Base-by-base conservation (phyloP, 2,797 vertebrate genomes). In the Glossophaga mutica region DNA sequence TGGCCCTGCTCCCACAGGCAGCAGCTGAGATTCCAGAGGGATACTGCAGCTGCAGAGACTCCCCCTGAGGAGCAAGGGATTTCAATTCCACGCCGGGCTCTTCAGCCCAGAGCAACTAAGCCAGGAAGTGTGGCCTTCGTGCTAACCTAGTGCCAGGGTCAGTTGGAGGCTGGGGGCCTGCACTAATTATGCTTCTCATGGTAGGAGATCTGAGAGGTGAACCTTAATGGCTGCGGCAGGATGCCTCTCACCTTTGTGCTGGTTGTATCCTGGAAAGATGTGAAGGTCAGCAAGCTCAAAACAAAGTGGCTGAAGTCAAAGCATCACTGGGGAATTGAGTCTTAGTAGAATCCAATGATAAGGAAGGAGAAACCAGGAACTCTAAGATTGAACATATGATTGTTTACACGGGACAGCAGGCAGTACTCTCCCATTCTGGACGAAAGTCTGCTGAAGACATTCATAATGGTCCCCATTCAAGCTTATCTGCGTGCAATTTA, bases 371-470 rank as follows among this genome's bases (percentile, higher is more conserved):
- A 93, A 48, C 2, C 16, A 88, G 62, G 34, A 70, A 21, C 18
- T 44, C 46, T 0, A 32, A 50, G 24, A 34, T 0, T 50, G 44
- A 67, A 84, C 19, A 4, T 19, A 10, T 0, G 1, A 3, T 32
- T 24, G 15, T 37, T 65, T 94, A 22, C 12, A 46, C 19, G 42
- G 24, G 21, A 12, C 29, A 71, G 32, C 21, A 46, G 6, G 48
- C 18, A 52, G 50, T 21, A 19, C 24, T 24, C 14, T 12, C 10
- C 37, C 19, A 6, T 34, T 90, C 77, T 42, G 10, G 57, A 91
- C 8, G 22, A 52, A 29, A 81, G 59, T 32, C 6, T 78, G 55
- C 50, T 67, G 19, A 46, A 78, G 19, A 39, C 8, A 44, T 39
- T 37, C 44, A 26, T 46, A 37, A 62, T 57, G 44, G 6, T 48